Evolutionary conservation across 2,113 vertebrate genomes (phyloP).

Genomic region (Thermophis baileyi): DNA sequence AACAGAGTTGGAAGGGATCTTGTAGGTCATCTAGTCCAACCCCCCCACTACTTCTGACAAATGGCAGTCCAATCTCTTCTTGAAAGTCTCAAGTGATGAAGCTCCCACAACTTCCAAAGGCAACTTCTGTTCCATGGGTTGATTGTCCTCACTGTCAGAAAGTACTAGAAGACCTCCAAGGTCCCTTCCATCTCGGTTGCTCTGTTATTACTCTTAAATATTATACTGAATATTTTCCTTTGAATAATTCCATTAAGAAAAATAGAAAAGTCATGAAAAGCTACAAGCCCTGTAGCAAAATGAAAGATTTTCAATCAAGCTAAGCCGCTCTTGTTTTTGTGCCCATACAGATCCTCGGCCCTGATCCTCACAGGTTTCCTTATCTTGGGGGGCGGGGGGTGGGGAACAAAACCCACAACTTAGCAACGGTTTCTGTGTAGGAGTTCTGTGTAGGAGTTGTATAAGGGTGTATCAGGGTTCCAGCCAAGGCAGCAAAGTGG

Average conservation of each 20-base stretch:
- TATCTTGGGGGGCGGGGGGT: background rate
- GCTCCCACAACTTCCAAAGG: too few relatives aligned
- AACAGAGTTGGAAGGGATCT: too few relatives aligned
- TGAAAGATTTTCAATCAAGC: background rate
- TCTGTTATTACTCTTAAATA: background rate
- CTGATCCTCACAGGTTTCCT: background rate
- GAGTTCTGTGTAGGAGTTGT: too few relatives aligned
- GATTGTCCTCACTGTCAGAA: too few relatives aligned
- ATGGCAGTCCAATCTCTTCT: too few relatives aligned
- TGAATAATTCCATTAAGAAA: background rate
- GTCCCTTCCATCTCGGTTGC: background rate
- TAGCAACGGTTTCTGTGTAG: constrained; percentile 42
- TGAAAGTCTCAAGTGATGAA: too few relatives aligned
- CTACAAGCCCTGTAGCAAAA: too few relatives aligned
- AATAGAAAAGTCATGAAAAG: background rate
- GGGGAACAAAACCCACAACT: constrained; percentile 15
- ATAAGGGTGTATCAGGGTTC: background rate
- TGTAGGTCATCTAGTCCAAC: too few relatives aligned
- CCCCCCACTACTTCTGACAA: too few relatives aligned
- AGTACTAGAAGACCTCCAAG: background rate
- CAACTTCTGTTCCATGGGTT: too few relatives aligned
- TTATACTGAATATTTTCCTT: background rate
- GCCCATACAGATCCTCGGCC: fast-evolving
- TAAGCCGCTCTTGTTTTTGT: background rate
- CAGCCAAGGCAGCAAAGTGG: background rate